phyloP scores from a whole-genome alignment of 64 coral and sea anemone species.

The Orbicella faveolata region DNA sequence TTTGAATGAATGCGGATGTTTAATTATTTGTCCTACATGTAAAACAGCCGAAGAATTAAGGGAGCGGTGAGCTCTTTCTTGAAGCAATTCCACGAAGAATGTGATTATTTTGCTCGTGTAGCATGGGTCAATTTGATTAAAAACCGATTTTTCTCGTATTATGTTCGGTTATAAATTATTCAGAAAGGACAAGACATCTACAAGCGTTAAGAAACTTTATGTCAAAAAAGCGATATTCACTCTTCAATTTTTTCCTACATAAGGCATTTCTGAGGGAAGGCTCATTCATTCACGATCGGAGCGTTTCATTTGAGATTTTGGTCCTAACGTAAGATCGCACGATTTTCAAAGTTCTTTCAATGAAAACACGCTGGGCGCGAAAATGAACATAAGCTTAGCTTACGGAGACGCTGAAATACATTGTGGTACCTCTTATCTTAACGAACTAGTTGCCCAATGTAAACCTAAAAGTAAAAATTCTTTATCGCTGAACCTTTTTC shows the following conservation, averaged over 20 bases:
- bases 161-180: conserved; percentile 20
- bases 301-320: too few relatives aligned
- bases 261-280: neutral
- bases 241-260: neutral
- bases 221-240: neutral
- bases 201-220: neutral
- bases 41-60: neutral
- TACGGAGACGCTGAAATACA: too few relatives aligned
- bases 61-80: neutral
- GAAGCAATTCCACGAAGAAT: neutral
- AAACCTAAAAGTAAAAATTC: too few relatives aligned
- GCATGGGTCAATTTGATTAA: conserved; percentile 1
- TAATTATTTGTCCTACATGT: too few relatives aligned
- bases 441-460: too few relatives aligned
- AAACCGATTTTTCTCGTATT: neutral
- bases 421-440: too few relatives aligned
- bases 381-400: too few relatives aligned
- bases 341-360: too few relatives aligned
- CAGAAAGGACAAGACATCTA: neutral
- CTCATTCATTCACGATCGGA: too few relatives aligned
- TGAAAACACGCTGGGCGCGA: too few relatives aligned
- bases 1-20: neutral
- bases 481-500: too few relatives aligned
- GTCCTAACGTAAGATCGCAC: too few relatives aligned
- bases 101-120: neutral